A percentile compares a stretch with the other conserved stretches of the same genome.
Conservation (phyloP, 2,797 vertebrate genomes). For the Xenopus petersii region DNA sequence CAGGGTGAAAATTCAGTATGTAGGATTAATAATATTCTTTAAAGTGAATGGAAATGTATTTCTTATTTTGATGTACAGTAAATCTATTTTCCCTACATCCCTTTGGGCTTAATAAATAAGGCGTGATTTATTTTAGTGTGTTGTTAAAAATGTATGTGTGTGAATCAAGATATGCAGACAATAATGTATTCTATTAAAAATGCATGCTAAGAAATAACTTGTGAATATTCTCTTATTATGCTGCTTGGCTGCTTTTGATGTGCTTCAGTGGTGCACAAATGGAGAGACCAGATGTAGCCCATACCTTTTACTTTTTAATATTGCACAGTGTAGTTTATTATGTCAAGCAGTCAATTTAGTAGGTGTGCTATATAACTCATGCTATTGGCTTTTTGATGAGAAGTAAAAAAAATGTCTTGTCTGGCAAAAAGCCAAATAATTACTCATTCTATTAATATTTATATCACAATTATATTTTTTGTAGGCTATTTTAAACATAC, state of each 20-base stretch:
- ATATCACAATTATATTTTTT: no score
- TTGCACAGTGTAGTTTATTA: background rate
- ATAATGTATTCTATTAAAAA: conserved; percentile 22
- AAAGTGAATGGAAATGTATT: background rate
- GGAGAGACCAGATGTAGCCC: background rate
- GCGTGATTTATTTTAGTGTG: background rate
- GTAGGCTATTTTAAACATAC: no score
- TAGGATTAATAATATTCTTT: background rate
- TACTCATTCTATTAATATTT: no score
- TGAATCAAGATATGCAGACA: background rate
- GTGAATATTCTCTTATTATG: conserved; percentile 5
- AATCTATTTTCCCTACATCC: background rate
- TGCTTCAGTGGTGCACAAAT: background rate
- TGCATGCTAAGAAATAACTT: conserved; percentile 2
- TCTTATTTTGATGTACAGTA: background rate
- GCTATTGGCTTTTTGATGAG: no score
- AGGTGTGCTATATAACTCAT: no score
- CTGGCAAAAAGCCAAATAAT: no score
- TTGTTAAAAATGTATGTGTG: conserved; percentile 7
- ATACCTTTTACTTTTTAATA: background rate
- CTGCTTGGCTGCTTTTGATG: background rate
- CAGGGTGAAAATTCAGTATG: no score
- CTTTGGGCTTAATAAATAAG: conserved; percentile 1
- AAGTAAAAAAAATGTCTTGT: no score
- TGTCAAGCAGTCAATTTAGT: no score